A percentile compares a stretch with the other conserved stretches of the same genome.
These are phyloP conservation scores for Tridacna crocea DNA, from an alignment of 2,888 invertebrate species.

Conservation along the genomic window DNA sequence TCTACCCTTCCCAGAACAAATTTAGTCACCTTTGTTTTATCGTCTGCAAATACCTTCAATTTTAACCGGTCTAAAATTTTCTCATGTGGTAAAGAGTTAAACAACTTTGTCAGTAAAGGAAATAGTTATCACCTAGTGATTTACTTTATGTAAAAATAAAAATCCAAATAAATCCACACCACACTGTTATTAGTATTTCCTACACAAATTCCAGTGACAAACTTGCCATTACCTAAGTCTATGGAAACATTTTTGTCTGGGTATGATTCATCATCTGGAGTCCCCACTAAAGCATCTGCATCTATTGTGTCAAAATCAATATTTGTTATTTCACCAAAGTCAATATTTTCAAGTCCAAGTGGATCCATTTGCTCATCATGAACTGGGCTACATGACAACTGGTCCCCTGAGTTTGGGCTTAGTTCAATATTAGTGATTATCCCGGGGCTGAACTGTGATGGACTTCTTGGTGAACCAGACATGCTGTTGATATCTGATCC, in stretches of 20 bases:
- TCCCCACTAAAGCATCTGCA: conserved; percentile 46
- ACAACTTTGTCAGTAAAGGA: too few species aligned
- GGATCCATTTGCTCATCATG: conserved; percentile 41
- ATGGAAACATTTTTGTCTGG: conserved; percentile 60
- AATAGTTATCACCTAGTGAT: too few species aligned
- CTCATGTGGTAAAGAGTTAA: too few species aligned
- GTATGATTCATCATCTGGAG: conserved; percentile 9
- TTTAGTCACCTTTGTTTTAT: too few species aligned
- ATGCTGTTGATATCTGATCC: conserved; percentile 54
- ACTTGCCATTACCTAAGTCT: conserved; percentile 42
- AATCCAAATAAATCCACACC: too few species aligned
- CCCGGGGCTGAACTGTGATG: conserved; percentile 43
- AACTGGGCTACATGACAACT: conserved; percentile 46
- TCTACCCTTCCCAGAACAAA: too few species aligned
- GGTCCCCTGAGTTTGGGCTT: conserved; percentile 38
- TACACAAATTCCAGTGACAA: too few species aligned
- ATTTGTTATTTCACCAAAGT: conserved; percentile 64
- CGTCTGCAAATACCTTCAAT: too few species aligned
- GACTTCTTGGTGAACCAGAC: conserved; percentile 64
- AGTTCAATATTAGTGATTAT: conserved; percentile 45
- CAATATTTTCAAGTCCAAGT: conserved; percentile 68
- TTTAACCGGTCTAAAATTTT: too few species aligned
- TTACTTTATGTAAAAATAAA: too few species aligned
- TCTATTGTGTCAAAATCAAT: conserved; percentile 62
- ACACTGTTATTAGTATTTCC: too few species aligned